Evolutionary conservation across 2,797 vertebrate genomes (phyloP), one percentile per base, ranked within the genome.

Genomic region (Odontamblyopus lacepedii): DNA sequence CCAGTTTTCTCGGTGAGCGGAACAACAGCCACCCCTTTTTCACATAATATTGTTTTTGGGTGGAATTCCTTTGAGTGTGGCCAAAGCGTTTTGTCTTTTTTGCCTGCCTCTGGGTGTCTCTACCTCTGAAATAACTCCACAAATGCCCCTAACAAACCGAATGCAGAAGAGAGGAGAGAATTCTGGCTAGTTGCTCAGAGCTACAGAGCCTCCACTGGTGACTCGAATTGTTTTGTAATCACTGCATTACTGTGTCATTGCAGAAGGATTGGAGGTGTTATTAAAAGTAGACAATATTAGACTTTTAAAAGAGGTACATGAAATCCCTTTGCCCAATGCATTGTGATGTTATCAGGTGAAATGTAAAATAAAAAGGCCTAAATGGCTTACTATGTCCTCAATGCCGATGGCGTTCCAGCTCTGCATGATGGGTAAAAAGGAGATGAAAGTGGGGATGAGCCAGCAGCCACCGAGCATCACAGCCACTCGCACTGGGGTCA

Each of bases 341-440:
- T 55, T 50, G 63, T 63, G 16, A 73, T 72, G 27, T 51, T 51
- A 35, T 53, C 53, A 13, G 30, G 15, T 1, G 19, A 0, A 13
- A 63, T 71, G 29, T 26, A 55, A 62, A 50, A 41, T 38, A 38
- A 48, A 48, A 57, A 23, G 44, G 53, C 18, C 29, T 69, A 55
- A 75, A 60, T 15, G 57, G 51, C 94, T 94, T 78, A 95, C 95
- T 79, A 95, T 89, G 66, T 94, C 87, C 78, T 95, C 94, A 1
- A 95, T 95, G 80, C 95, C 95, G n/a, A 95, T 95, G 63, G 84
- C 87, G 12, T 95, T 95, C 95, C 95, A 95, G 89, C 91, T 93
- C 88, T 95, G 94, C 94, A 95, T 95, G 84, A 95, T 95, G 85
- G 95, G 95, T 69, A 95, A 91, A 65, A 95, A 95, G 76, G 94